Conservation (phyloP, 2,888 invertebrate genomes). For the Coecobrya sp. region DNA sequence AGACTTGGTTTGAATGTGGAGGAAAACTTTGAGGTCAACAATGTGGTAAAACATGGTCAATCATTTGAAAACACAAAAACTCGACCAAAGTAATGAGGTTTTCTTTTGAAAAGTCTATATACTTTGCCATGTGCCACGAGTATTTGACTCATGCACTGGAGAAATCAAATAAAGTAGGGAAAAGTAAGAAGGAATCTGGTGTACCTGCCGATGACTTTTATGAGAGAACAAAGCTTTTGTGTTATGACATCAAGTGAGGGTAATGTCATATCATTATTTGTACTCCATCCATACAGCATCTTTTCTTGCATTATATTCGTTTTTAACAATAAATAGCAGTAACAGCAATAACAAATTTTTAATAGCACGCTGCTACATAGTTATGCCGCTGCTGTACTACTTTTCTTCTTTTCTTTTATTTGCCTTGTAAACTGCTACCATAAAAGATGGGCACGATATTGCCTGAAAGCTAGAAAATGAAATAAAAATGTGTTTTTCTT, state of each 20-base stretch:
- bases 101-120: constrained; percentile 27
- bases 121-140: constrained; percentile 50
- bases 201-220: constrained; percentile 29
- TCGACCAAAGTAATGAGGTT: background rate
- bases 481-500: constrained; percentile 7
- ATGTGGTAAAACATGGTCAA: constrained; percentile 9
- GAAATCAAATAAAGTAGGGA: background rate
- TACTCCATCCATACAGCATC: background rate
- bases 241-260: constrained; percentile 71
- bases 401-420: constrained; percentile 34
- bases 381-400: background rate
- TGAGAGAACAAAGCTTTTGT: constrained; percentile 45
- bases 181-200: background rate
- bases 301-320: constrained; percentile 23
- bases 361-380: background rate
- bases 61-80: background rate
- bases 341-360: constrained; percentile 47
- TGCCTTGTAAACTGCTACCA: constrained; percentile 61
- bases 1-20: background rate
- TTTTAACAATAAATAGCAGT: background rate
- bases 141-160: constrained; percentile 29
- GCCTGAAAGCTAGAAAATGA: background rate
- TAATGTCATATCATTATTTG: background rate
- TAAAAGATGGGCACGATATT: constrained; percentile 62
- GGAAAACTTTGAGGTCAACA: constrained; percentile 16